Evolutionary conservation across 2,888 invertebrate genomes (phyloP), one percentile per base, ranked within the genome.

Genomic region (Melipona beecheii): DNA sequence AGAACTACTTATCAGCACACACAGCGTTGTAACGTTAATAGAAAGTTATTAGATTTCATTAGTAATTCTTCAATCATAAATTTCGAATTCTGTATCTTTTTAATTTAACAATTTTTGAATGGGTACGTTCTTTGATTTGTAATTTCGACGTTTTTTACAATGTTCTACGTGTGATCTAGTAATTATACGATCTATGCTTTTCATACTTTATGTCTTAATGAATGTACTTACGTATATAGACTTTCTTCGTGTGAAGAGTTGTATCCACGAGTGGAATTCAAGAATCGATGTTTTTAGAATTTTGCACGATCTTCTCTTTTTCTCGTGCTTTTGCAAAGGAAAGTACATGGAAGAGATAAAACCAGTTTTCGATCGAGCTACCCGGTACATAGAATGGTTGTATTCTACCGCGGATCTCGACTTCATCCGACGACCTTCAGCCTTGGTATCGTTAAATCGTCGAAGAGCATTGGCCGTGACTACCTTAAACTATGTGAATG

Each of bases 341-440:
- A 70, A 71, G 64, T 58, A 76, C 27, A 58, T n/a, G 50, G 56
- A 36, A 69, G 21, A 50, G 75, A 58, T 60, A 21, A 69, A 77
- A 86, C 69, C 64, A 65, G 82, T 88, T 84, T 88, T 56, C 54
- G 77, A 80, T 71, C 76, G 75, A 71, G 83, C 75, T 86, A 89
- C 90, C 86, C 90, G 87, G 87, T 91, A 91, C 72, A 83, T 87
- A 78, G 79, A 82, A 86, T 85, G 76, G 82, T 88, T 89, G 83
- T 87, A 75, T 86, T 89, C 90, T 85, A 79, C 89, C 86, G 87
- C 80, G 86, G 79, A 83, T 89, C 85, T 81, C 88, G 82, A 85
- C 85, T 89, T 87, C 83, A 80, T 83, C 79, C 84, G 85, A 75
- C 88, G 90, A 89, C 90, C 90, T 89, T 89, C 86, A 87, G 79